Evolutionary conservation across 2,797 vertebrate species (phyloP).

Genomic region (Acropternis orthonyx): DNA sequence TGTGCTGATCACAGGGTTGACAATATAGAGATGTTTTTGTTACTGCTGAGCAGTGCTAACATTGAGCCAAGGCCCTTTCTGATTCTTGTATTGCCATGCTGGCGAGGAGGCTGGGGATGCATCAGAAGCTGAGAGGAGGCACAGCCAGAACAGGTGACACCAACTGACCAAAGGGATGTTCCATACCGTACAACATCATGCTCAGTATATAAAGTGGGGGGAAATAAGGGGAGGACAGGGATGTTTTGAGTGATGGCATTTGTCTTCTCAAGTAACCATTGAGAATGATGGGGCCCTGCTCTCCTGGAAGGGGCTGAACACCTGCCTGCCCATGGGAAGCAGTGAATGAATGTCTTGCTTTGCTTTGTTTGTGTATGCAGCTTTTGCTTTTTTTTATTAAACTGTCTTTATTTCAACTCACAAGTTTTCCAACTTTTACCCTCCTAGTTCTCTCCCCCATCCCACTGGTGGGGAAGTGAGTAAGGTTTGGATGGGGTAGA

Average conservation of each 20-base stretch:
- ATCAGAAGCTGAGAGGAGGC: background rate
- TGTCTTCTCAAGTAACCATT: background rate
- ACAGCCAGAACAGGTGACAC: background rate
- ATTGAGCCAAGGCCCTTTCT: background rate
- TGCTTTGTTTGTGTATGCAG: background rate
- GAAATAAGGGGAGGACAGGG: background rate
- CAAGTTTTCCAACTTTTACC: background rate
- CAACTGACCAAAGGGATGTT: background rate
- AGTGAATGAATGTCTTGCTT: background rate
- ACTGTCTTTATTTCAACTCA: background rate
- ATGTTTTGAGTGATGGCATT: background rate
- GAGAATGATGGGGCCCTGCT: no score
- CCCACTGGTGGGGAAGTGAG: background rate
- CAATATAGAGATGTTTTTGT: background rate
- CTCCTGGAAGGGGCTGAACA: background rate
- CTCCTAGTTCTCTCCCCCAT: background rate
- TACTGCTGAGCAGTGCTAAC: background rate
- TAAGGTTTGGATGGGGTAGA: background rate
- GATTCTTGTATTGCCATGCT: background rate
- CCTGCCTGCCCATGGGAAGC: background rate
- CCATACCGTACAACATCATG: background rate
- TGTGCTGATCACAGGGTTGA: background rate
- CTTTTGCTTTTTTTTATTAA: background rate
- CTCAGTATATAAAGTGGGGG: background rate
- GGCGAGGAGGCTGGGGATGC: background rate